A percentile compares a stretch with the other conserved stretches of the same genome.
phyloP scores from a whole-genome alignment of 2,797 vertebrate species.

The Danio jaintianensis region DNA sequence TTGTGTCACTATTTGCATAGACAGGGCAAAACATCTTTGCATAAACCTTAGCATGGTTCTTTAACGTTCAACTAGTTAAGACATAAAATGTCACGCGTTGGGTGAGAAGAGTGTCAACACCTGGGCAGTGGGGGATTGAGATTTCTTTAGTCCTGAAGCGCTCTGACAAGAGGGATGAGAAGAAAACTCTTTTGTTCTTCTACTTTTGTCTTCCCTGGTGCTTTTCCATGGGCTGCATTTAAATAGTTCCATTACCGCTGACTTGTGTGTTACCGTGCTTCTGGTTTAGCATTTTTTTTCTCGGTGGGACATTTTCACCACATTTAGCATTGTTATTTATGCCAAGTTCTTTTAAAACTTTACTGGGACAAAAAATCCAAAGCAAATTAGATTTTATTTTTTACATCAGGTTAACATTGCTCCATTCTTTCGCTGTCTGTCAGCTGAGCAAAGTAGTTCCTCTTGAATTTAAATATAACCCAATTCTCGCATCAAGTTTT shows the following conservation, averaged over 20 bases:
- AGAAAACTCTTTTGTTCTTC: conserved; percentile 73
- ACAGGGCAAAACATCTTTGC: background rate
- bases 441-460: conserved; percentile 17
- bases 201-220: conserved; percentile 61
- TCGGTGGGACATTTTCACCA: conserved; percentile 32
- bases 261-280: conserved; percentile 55
- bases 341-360: conserved; percentile 1
- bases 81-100: conserved; percentile 23
- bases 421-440: background rate
- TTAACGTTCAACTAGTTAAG: conserved; percentile 32
- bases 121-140: conserved; percentile 47
- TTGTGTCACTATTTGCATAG: conserved; percentile 26
- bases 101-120: conserved; percentile 44
- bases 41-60: conserved; percentile 2
- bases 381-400: background rate
- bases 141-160: conserved; percentile 63
- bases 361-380: background rate
- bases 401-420: background rate
- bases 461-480: conserved; percentile 36
- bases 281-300: conserved; percentile 48
- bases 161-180: conserved; percentile 61
- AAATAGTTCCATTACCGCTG: conserved; percentile 64
- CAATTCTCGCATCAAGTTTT: conserved; percentile 13
- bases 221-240: conserved; percentile 67
- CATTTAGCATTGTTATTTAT: conserved; percentile 1